Evolutionary conservation across 2,888 invertebrate genomes (phyloP).

Genomic region (Helicoverpa assulta): DNA sequence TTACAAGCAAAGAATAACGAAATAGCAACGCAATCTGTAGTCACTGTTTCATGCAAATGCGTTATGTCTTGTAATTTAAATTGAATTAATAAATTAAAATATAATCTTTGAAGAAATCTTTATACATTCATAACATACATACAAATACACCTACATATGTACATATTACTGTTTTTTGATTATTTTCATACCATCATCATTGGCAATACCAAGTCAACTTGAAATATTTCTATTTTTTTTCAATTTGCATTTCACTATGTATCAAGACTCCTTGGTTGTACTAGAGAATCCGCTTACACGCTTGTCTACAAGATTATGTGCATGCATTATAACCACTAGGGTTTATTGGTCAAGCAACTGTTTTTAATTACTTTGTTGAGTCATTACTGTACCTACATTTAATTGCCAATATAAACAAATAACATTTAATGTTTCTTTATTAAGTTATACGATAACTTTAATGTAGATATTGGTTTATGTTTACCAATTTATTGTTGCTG

Average conservation of each 20-base stretch:
- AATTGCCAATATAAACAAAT: constrained; percentile 17
- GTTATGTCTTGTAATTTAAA: no score
- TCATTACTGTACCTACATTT: constrained; percentile 17
- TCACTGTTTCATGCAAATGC: no score
- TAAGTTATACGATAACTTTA: neutral
- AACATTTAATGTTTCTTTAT: constrained; percentile 12
- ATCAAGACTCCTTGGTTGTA: neutral
- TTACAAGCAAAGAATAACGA: no score
- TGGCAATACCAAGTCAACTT: no score
- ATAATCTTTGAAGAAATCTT: no score
- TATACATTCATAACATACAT: no score
- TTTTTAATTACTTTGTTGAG: constrained; percentile 21
- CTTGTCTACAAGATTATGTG: constrained; percentile 17
- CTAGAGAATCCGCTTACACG: neutral
- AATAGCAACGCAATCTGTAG: no score
- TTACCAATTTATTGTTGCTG: constrained; percentile 14
- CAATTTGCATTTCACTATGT: constrained; percentile 21
- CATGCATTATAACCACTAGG: constrained; percentile 4
- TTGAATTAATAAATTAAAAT: no score
- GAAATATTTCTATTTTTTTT: no score
- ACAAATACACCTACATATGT: no score
- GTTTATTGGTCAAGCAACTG: constrained; percentile 16
- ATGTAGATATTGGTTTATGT: constrained; percentile 16
- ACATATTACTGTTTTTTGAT: no score
- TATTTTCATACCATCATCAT: no score